Evolutionary conservation across 1,140 invertebrate species (phyloP), one percentile per base, ranked within the genome.

Genomic region (Dolichoris vasculosae): DNA sequence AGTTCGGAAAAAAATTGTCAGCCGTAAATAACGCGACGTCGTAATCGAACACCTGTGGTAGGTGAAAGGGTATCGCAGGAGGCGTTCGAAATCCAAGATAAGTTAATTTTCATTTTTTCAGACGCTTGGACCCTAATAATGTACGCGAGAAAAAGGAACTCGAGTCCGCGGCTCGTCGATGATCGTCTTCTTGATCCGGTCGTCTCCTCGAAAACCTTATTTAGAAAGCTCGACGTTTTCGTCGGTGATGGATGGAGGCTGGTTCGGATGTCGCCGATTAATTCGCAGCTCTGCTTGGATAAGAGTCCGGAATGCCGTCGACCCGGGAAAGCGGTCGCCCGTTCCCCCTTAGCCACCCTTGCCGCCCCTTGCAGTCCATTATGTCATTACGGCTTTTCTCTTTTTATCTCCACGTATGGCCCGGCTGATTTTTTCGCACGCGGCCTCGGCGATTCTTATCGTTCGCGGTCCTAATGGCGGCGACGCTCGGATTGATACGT

Each of bases 321-420:
- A 11, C 23, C 20, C 38, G 38, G 69, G 23, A 43, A 43, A 35
- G 4, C 38, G 69, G 38, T 17, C 20, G 2, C 11, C 35, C 20
- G 2, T 26, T 17, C 38, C 38, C 2, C 9, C 6, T 23, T n/a
- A n/a, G n/a, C n/a, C n/a, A n/a, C n/a, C 13, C 4, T 17, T 38
- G 38, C 38, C 20, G 43, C 7, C 17, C 32, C 26, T 55, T 48
- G n/a, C 40, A 76, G 40, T 23, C 83, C 64, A 78, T 84, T 77
- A 78, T 84, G 75, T 78, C 82, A 84, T 84, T 83, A 83, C 69
- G 69, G 11, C 32, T 71, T 26, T 26, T 51, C 26, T 48, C 73
- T n/a, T 64, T 83, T 83, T 67, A 51, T 17, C 55, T 67, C 43
- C n/a, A 20, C 40, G 26, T 30, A 35, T 7, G 63, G n/a, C n/a